Conservation (phyloP, 2,888 invertebrate genomes). For the Noctua pronuba region DNA sequence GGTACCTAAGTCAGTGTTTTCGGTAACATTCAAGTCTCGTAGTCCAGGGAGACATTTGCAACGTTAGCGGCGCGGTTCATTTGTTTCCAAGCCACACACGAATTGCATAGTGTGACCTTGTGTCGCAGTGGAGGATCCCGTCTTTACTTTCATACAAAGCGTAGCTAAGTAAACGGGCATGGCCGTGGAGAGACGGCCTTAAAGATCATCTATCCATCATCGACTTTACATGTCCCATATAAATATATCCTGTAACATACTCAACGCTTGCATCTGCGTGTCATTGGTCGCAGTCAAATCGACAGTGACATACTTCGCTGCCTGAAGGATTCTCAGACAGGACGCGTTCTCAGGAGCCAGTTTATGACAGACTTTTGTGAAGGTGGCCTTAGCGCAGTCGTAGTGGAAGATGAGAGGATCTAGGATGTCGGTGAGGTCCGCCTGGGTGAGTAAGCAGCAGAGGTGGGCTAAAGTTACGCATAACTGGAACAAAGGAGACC, state of each 20-base stretch:
- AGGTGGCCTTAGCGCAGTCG: conserved; percentile 82
- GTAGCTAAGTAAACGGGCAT: not conserved
- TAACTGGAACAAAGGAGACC: conserved; percentile 85
- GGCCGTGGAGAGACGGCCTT: not conserved
- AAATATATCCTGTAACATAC: conserved; percentile 87
- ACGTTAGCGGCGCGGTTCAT: not conserved
- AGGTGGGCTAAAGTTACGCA: conserved; percentile 94
- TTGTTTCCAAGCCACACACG: not conserved
- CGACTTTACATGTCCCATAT: conserved; percentile 82
- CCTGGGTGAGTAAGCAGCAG: conserved; percentile 89
- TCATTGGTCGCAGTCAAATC: conserved; percentile 80
- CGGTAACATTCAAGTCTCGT: not conserved
- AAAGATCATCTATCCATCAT: not conserved
- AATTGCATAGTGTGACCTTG: not conserved
- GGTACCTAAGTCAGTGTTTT: not conserved
- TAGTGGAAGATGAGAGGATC: conserved; percentile 88
- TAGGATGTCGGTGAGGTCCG: conserved; percentile 90
- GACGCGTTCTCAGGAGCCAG: conserved; percentile 85
- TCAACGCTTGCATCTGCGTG: conserved; percentile 80
- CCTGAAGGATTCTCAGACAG: conserved; percentile 84
- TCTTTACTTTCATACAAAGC: not conserved
- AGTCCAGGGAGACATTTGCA: not conserved
- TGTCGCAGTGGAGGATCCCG: not conserved
- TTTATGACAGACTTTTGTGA: conserved; percentile 82
- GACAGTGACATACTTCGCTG: conserved; percentile 87